Conservation (phyloP, 2,113 vertebrate genomes). For the Platycercus adscitus region DNA sequence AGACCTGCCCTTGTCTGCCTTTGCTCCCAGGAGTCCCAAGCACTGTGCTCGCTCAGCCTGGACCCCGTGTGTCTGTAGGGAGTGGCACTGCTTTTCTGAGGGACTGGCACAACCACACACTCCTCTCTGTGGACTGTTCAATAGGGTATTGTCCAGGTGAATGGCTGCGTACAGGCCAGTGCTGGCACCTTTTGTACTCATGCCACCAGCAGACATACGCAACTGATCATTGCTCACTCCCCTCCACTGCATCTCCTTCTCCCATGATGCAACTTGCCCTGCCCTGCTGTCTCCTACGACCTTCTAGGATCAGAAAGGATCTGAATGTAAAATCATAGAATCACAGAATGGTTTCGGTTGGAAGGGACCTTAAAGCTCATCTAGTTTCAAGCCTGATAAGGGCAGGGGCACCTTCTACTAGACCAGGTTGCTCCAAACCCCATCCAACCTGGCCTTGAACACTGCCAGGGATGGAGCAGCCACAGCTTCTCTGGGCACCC, state of each 20-base stretch:
- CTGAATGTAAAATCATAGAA: not conserved
- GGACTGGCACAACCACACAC: not conserved
- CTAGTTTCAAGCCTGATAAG: not conserved
- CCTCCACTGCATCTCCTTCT: not conserved
- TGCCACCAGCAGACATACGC: not conserved
- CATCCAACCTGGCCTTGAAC: not conserved
- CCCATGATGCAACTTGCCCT: rapidly evolving
- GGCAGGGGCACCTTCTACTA: not conserved
- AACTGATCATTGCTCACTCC: not conserved
- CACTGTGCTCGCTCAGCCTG: rapidly evolving
- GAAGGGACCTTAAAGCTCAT: not conserved
- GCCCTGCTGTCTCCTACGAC: not conserved
- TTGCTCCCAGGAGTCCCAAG: rapidly evolving
- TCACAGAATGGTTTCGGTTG: not conserved
- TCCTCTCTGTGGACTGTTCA: not conserved
- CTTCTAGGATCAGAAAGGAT: not conserved
- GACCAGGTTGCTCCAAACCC: not conserved
- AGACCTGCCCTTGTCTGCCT: not conserved
- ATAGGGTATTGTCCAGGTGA: not conserved
- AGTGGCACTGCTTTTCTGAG: too few species aligned
- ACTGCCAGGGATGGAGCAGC: not conserved
- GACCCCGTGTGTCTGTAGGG: rapidly evolving
- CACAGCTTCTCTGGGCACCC: not conserved
- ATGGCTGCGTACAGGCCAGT: not conserved
- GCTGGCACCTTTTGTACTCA: not conserved